Conservation (phyloP, 2,888 invertebrate genomes). For the Pollenia angustigena region DNA sequence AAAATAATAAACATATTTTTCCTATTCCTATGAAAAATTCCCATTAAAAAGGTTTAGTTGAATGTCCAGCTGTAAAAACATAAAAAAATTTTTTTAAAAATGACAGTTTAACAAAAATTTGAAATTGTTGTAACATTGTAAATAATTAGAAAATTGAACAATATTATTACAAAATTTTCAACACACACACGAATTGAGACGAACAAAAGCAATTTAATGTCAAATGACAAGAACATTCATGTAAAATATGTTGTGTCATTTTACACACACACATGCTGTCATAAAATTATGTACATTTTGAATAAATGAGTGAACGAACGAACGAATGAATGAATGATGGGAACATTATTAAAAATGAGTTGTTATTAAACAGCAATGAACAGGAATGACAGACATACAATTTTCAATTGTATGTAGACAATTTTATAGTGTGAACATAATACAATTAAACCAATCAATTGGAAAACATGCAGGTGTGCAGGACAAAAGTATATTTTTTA, state of each 20-base stretch:
- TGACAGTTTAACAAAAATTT: constrained; percentile 49
- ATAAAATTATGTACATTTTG: constrained; percentile 20
- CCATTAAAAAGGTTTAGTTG: not conserved
- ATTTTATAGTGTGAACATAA: constrained; percentile 32
- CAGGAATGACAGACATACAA: not conserved
- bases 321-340: not conserved
- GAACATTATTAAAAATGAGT: not conserved
- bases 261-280: constrained; percentile 42
- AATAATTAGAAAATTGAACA: constrained; percentile 40
- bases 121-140: constrained; percentile 42
- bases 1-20: constrained; percentile 53
- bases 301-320: constrained; percentile 1
- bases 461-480: no score
- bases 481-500: no score
- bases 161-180: not conserved
- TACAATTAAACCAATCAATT: constrained; percentile 16
- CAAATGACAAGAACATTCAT: constrained; percentile 48
- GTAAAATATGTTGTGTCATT: constrained; percentile 32
- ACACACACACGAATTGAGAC: not conserved
- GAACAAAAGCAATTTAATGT: constrained; percentile 42
- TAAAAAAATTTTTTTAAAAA: not conserved
- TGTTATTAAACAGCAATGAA: not conserved
- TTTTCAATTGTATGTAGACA: not conserved
- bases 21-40: not conserved
- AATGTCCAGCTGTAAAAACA: constrained; percentile 20